Evolutionary conservation across 2,888 invertebrate genomes (phyloP), one percentile per base, ranked within the genome.

Genomic region (Malthinus seriepunctatus): DNA sequence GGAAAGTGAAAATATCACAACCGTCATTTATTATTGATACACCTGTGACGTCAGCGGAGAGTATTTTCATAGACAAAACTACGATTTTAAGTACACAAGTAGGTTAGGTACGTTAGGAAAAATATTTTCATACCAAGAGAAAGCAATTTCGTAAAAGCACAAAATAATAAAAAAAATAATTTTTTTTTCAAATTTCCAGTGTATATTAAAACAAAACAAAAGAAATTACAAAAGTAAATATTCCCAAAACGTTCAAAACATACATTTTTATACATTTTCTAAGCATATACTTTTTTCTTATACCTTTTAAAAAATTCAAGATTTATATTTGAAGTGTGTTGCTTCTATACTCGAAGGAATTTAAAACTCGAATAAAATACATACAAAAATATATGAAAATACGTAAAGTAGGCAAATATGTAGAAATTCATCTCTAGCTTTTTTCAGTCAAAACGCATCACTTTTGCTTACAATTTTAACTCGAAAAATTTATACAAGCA

Each of bases 231-330:
- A 69, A 69, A 65, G 69, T 70, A 70, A 70, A 70, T 70, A 70
- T 63, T 68, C 68, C 69, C 70, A 60, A 56, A 67, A 66, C 68
- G 63, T 68, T 66, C 63, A 60, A 66, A 67, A 66, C 66, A 67
- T 66, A 66, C 67, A 64, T 69, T 70, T 69, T 69, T 67, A 69
- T 70, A 68, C 69, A 70, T 70, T 70, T 69, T 69, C 68, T 68
- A 66, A 65, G 67, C 70, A 69, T 70, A 69, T 69, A n/a, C 69
- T 67, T 65, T 63, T 63, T 62, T 56, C 65, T 62, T 66, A 67
- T 67, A 62, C 23, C 23, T 67, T 55, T 66, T 62, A 64, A 62
- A 67, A 68, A 67, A 52, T 68, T 63, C 62, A 59, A 64, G 68
- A 69, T 70, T 67, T 71, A 70, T 66, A 69, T 62, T 66, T 64